Evolutionary conservation across 2,888 invertebrate species (phyloP).

Genomic region (Helleia helle): DNA sequence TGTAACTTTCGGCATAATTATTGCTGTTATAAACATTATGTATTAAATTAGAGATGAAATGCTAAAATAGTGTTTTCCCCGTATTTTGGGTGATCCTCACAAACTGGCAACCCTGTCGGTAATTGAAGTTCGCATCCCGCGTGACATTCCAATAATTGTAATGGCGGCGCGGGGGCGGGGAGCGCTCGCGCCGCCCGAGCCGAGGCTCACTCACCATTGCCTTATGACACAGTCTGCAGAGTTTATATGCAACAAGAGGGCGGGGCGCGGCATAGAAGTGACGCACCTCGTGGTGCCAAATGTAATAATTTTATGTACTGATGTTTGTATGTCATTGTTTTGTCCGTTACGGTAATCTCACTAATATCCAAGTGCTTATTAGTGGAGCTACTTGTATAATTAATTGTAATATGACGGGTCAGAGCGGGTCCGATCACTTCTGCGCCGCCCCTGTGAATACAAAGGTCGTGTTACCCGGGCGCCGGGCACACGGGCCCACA

Average conservation of each 20-base stretch:
- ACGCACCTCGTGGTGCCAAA: not conserved
- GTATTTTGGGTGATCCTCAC: not conserved
- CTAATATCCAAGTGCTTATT: not conserved
- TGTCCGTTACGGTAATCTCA: not conserved
- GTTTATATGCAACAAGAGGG: slow-evolving; percentile 69
- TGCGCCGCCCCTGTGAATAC: slow-evolving; percentile 35
- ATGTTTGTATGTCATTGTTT: not conserved
- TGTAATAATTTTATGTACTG: not conserved
- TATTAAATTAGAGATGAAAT: too few relatives aligned
- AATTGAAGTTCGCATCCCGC: slow-evolving; percentile 55
- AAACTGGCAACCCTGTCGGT: slow-evolving; percentile 25
- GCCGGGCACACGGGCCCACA: slow-evolving; percentile 72
- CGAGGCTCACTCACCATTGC: slow-evolving; percentile 56
- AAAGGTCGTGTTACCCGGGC: slow-evolving; percentile 74
- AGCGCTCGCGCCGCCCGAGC: slow-evolving; percentile 30
- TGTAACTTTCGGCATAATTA: too few relatives aligned
- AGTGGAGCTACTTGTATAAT: not conserved
- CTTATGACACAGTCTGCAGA: slow-evolving; percentile 74
- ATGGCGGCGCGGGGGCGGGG: slow-evolving; percentile 32
- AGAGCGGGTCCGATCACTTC: not conserved
- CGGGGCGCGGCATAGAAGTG: slow-evolving; percentile 2
- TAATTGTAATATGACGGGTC: not conserved
- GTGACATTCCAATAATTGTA: slow-evolving; percentile 71
- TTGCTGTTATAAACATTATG: too few relatives aligned
- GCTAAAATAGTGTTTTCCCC: too few relatives aligned